Conservation (phyloP, 2,113 vertebrate species). For the Oenanthe melanoleuca region DNA sequence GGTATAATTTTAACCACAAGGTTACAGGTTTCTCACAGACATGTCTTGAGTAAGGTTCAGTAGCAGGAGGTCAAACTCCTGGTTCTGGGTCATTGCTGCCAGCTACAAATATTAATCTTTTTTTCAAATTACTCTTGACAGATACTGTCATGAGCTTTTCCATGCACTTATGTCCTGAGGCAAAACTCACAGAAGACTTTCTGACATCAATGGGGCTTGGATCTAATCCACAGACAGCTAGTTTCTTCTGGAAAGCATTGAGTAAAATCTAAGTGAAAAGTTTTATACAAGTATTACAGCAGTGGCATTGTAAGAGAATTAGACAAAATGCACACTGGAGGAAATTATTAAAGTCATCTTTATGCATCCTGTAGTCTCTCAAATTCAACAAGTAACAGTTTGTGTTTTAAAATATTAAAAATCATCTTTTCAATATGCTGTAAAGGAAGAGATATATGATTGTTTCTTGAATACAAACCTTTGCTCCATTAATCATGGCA, state of each 20-base stretch:
- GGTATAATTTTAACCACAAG: not conserved
- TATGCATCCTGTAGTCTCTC: not conserved
- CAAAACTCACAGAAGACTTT: constrained; percentile 21
- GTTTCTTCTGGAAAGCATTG: constrained; percentile 34
- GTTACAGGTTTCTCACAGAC: not conserved
- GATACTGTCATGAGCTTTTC: constrained; percentile 28
- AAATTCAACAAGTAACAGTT: not conserved
- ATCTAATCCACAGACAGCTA: constrained; percentile 4
- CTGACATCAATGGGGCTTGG: constrained; percentile 36
- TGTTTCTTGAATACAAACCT: not conserved
- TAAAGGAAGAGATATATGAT: not conserved
- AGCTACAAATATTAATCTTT: constrained; percentile 46
- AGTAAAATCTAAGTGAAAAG: constrained; percentile 50
- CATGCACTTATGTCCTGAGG: constrained; percentile 8
- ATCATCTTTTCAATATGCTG: not conserved
- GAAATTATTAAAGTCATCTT: not conserved
- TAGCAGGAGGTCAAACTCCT: constrained; percentile 5
- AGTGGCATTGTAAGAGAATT: not conserved
- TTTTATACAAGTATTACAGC: not conserved
- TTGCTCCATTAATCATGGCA: not conserved
- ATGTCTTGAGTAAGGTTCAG: not conserved
- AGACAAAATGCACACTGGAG: not conserved
- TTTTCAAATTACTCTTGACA: constrained; percentile 48
- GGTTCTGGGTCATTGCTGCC: not conserved
- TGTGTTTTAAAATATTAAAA: not conserved